These are phyloP conservation scores for Pelecanus crispus DNA, from an alignment of 2,113 vertebrate species.

Conservation along the genomic window DNA sequence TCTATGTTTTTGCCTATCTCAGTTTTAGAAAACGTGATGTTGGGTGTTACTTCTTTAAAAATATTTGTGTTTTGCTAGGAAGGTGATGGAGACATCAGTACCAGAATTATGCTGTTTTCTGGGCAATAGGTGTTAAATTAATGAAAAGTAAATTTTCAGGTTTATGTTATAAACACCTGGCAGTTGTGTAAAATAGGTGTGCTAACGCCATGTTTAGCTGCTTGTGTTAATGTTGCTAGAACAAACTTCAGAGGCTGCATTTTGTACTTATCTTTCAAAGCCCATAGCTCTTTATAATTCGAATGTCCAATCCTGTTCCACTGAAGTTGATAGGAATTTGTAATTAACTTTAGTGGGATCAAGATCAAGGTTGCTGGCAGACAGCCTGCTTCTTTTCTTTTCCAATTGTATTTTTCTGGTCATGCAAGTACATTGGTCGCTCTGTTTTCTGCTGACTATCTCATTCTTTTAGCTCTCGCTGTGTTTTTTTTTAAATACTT, in stretches of 20 bases:
- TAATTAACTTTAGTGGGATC: not conserved
- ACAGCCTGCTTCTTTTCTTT: not conserved
- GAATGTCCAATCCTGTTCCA: not conserved
- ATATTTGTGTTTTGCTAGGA: not conserved
- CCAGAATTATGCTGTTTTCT: not conserved
- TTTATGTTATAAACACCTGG: not conserved
- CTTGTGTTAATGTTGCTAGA: not conserved
- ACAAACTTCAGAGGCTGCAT: not conserved
- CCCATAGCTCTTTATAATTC: not conserved
- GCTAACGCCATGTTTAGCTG: not conserved
- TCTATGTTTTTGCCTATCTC: not conserved
- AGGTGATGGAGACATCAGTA: not conserved
- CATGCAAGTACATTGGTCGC: not conserved
- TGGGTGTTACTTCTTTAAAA: not conserved
- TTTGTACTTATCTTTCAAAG: not conserved
- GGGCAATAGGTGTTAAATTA: not conserved
- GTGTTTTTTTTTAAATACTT: not conserved
- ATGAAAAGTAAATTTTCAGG: not conserved
- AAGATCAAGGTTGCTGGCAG: not conserved
- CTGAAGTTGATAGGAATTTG: not conserved
- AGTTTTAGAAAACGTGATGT: not conserved
- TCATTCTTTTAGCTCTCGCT: not conserved
- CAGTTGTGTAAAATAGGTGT: not conserved
- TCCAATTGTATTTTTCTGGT: slow-evolving; percentile 25
- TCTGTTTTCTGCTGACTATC: not conserved